A percentile compares a stretch with the other conserved stretches of the same genome.
Conservation (phyloP, 1,140 invertebrate species). For the Hermetia illucens region DNA sequence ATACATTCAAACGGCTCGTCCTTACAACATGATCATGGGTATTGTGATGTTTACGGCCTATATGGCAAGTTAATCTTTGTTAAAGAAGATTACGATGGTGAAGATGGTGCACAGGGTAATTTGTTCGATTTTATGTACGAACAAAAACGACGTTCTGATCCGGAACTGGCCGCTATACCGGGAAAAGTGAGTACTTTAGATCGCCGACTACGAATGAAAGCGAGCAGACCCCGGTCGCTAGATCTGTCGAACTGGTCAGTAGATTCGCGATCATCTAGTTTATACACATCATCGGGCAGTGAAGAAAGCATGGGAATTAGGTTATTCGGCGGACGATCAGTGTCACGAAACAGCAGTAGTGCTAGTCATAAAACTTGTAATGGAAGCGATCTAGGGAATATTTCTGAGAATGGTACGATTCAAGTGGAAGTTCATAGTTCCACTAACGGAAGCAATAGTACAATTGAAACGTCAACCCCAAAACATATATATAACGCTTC, state of each 20-base stretch:
- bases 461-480: conserved; percentile 5
- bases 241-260: conserved; percentile 81
- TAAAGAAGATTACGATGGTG: conserved; percentile 65
- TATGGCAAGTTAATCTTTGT: conserved; percentile 83
- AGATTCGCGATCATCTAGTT: conserved; percentile 65
- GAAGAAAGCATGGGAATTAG: conserved; percentile 63
- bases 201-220: conserved; percentile 61
- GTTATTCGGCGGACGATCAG: conserved; percentile 32
- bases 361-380: conserved; percentile 44
- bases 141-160: conserved; percentile 59
- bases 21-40: conserved; percentile 41
- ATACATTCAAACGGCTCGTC: conserved; percentile 41
- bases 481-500: too few species aligned
- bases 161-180: conserved; percentile 66
- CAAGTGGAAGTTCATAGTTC: too few species aligned
- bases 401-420: conserved; percentile 27
- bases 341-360: conserved; percentile 56
- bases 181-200: conserved; percentile 67
- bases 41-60: conserved; percentile 75
- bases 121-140: conserved; percentile 54
- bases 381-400: conserved; percentile 33
- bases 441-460: conserved; percentile 10
- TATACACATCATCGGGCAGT: conserved; percentile 66
- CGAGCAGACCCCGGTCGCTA: conserved; percentile 59
- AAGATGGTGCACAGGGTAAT: conserved; percentile 48